Evolutionary conservation across 2,797 vertebrate species (phyloP), one percentile per base, ranked within the genome.

Genomic region (Stomatorhinus walkeri): DNA sequence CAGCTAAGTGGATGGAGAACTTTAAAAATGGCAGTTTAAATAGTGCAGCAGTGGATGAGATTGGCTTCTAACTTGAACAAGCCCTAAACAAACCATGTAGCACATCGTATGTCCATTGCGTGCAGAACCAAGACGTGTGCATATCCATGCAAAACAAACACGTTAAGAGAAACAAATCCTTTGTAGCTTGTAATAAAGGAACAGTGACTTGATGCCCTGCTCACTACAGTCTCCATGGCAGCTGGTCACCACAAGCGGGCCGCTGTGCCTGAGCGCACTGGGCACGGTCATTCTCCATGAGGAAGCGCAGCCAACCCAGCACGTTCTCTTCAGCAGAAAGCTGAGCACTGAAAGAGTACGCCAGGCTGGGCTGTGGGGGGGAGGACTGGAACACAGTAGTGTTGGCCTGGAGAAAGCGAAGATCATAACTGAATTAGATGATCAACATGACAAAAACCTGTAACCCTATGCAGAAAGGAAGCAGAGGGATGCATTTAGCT

Each of bases 301-400:
- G 94, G 90, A 95, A 93, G 87, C 91, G 93, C 49, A 96, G 92
- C 96, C 96, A 96, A 89, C 95, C 94, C 0, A 92, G 89, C 91
- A 95, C 90, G 79, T 91, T 91, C 88, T 96, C 93, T 1, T 92
- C 89, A 3, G 92, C 64, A 2, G 91, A 91, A 87, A 93, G 89
- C 22, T 91, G 93, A 91, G 89, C 90, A 72, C 91, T 92, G 89
- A 93, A 92, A 89, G 95, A 91, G 91, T 91, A 93, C 68, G 91
- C 90, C 32, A 95, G 90, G 46, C 94, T 94, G 0, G 93, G 93
- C 4, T 92, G 94, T 61, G 92, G 92, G 83, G 91, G 89, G 0
- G 90, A 91, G 51, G 85, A 85, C 76, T 72, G 81, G 3, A 24
- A 87, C 88, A 79, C 86, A 4, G 87, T 3, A 10, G 92, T 89